Evolutionary conservation across 2,113 vertebrate genomes (phyloP), one percentile per base, ranked within the genome.

Genomic region (Triplophysa dalaica): DNA sequence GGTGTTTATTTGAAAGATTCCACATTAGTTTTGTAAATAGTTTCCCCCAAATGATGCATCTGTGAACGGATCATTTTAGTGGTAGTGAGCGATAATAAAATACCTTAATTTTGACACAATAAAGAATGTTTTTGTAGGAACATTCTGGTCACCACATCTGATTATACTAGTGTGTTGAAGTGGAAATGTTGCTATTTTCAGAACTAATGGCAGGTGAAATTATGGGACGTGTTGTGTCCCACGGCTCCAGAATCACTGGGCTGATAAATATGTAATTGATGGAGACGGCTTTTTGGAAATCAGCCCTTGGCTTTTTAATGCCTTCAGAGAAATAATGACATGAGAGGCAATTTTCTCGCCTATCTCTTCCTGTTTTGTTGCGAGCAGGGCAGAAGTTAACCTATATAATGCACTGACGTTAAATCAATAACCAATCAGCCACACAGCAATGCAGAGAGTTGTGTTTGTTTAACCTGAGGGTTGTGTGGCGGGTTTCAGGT

Each of bases 391-490:
- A 80, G 68, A n/a, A 38, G 24, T 1, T 22, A 45, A 75, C 85
- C 85, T 70, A 81, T 88, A 70, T 68, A 72, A 77, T 48, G 81
- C 82, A 14, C 76, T 41, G 85, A 88, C 80, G 43, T 80, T 78
- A 79, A 89, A 89, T 90, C 89, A 85, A 90, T 91, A 88, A 70
- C 84, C 88, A 89, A 89, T 91, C 90, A 89, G 82, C 52, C 17
- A 48, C 72, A 78, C 63, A 78, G 80, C 75, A 80, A 78, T 54
- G 56, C 33, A 43, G 66, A 86, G 76, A 58, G 58, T 81, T 84
- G 78, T 72, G 84, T 75, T 85, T 75, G 64, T 26, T 86, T 86
- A 87, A 85, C 79, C 81, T 77, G 11, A n/a, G 24, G 50, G 78
- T 84, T 19, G 50, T 17, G 16, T 17, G 50, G 50, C 13, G 4